A percentile compares a stretch with the other conserved stretches of the same genome.
Evolutionary conservation across 2,797 vertebrate species (phyloP).

Genomic region (Trematocara caparti): DNA sequence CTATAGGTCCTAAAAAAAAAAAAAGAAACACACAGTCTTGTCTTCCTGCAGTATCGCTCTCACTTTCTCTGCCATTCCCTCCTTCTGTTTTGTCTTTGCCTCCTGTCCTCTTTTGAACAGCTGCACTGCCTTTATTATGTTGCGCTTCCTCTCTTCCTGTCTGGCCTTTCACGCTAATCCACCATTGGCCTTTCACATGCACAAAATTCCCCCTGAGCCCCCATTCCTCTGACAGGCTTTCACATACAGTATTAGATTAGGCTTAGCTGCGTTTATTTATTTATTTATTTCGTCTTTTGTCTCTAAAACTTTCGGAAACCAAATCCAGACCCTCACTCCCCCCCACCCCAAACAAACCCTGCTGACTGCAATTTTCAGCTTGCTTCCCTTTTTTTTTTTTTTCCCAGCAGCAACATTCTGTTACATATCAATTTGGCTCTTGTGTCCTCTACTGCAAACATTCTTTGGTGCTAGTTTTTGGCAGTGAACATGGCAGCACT

Average conservation of each 20-base stretch:
- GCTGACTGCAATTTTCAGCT: conserved; percentile 6
- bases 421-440: conserved; percentile 47
- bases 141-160: conserved; percentile 39
- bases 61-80: conserved; percentile 1
- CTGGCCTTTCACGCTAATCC: conserved; percentile 78
- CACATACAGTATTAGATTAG: conserved; percentile 63
- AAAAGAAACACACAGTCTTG: conserved; percentile 6
- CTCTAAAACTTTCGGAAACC: conserved; percentile 51
- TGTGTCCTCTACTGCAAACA: conserved; percentile 15
- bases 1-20: conserved; percentile 57
- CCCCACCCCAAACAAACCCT: not conserved
- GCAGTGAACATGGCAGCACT: conserved; percentile 16
- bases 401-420: conserved; percentile 13
- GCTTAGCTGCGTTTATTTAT: conserved; percentile 56
- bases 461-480: conserved; percentile 42
- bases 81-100: conserved; percentile 39
- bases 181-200: conserved; percentile 69
- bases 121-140: conserved; percentile 73
- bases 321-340: not conserved
- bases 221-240: conserved; percentile 57
- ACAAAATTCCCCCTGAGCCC: conserved; percentile 59
- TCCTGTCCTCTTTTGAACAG: conserved; percentile 67
- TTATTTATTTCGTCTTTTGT: conserved; percentile 66
- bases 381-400: conserved; percentile 31
- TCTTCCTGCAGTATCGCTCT: conserved; percentile 21